Evolutionary conservation across 2,113 vertebrate species (phyloP).

Genomic region (Aptenodytes forsteri): DNA sequence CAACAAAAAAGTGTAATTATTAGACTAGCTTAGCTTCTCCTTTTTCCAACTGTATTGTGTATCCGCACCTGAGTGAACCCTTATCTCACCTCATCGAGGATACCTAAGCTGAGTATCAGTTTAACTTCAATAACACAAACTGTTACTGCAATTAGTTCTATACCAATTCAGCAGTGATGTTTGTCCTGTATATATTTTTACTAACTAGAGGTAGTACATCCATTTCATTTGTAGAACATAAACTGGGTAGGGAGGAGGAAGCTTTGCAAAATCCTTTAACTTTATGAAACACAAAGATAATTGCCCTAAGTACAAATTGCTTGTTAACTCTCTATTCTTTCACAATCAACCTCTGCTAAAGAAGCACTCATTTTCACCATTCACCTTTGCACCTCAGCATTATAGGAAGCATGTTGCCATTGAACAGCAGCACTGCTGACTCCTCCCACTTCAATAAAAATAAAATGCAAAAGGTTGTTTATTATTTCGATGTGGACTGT

Average conservation of each 20-base stretch:
- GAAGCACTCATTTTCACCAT: background rate
- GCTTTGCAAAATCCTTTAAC: background rate
- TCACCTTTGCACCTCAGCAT: background rate
- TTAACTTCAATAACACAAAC: constrained; percentile 43
- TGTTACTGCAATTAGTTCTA: constrained; percentile 35
- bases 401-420: background rate
- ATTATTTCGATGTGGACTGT: background rate
- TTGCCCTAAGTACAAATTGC: background rate
- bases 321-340: background rate
- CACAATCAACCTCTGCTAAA: background rate
- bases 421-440: background rate
- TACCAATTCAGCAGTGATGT: background rate
- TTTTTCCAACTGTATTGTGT: constrained; percentile 27
- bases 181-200: background rate
- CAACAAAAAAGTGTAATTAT: constrained; percentile 48
- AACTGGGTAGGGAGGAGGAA: background rate
- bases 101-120: constrained; percentile 38
- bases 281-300: background rate
- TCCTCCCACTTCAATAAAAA: background rate
- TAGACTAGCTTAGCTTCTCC: constrained; percentile 15
- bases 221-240: background rate
- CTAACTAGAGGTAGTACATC: background rate
- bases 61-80: constrained; percentile 35
- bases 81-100: constrained; percentile 52
- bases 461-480: constrained; percentile 6